These are phyloP conservation scores for Tachysurus vachellii DNA, from an alignment of 2,113 vertebrate species.

Conservation along the genomic window DNA sequence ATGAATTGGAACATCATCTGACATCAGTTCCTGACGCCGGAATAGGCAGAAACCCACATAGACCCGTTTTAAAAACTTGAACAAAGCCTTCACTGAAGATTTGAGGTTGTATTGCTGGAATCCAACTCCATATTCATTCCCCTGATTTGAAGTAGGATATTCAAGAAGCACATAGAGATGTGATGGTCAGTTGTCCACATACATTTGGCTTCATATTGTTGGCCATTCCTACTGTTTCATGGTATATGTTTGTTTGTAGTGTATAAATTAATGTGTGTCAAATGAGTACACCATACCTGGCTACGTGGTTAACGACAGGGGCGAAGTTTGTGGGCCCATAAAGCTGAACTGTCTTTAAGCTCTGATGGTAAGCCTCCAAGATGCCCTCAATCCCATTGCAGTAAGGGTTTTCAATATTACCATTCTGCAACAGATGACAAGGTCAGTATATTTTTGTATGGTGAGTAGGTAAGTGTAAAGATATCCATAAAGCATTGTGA, in stretches of 20 bases:
- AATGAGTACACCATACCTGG: constrained; percentile 73
- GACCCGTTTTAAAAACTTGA: not conserved
- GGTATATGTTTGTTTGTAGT: not conserved
- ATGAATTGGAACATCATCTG: not conserved
- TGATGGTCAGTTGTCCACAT: too few relatives aligned
- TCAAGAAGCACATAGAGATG: not conserved
- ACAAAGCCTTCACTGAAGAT: not conserved
- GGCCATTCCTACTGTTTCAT: not conserved
- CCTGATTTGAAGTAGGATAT: not conserved
- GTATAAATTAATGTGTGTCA: not conserved
- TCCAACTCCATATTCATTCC: not conserved
- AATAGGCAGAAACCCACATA: not conserved
- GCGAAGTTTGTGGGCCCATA: constrained; percentile 96
- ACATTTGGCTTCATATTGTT: not conserved
- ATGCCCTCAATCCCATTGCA: constrained; percentile 93
- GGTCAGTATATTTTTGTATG: not conserved
- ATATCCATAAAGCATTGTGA: not conserved
- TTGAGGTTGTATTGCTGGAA: not conserved
- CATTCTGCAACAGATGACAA: constrained; percentile 77
- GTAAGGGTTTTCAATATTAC: constrained; percentile 87
- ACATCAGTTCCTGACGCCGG: not conserved
- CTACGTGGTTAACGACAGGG: constrained; percentile 91
- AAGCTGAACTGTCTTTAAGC: constrained; percentile 91
- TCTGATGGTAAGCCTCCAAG: constrained; percentile 90
- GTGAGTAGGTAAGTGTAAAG: not conserved